These are phyloP conservation scores for Plotosus lineatus DNA, from an alignment of 2,113 vertebrate genomes.

Conservation along the genomic window DNA sequence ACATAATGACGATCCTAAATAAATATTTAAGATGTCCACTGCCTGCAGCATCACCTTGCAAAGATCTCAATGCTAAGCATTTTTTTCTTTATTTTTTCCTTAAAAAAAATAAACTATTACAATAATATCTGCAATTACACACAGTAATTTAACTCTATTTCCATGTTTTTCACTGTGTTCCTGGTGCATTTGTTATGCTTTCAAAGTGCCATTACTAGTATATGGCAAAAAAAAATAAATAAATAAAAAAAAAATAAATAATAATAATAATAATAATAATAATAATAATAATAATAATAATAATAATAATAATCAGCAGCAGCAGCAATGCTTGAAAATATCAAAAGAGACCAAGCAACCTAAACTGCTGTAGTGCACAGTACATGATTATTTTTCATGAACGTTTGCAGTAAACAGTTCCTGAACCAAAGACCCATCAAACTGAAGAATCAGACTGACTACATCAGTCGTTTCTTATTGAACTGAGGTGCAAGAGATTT, in stretches of 20 bases:
- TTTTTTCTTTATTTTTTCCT: slow-evolving; percentile 37
- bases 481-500: background rate
- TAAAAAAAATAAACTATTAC: too few relatives aligned
- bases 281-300: too few relatives aligned
- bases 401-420: background rate
- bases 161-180: too few relatives aligned
- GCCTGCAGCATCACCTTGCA: slow-evolving; percentile 67
- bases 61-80: slow-evolving; percentile 50
- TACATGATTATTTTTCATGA: background rate
- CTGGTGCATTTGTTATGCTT: too few relatives aligned
- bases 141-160: too few relatives aligned
- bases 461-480: background rate
- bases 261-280: too few relatives aligned
- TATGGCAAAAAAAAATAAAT: too few relatives aligned
- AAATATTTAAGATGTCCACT: slow-evolving; percentile 75
- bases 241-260: too few relatives aligned
- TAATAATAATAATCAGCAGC: too few relatives aligned
- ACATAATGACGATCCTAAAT: slow-evolving; percentile 72
- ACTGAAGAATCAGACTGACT: background rate
- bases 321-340: background rate
- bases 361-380: background rate
- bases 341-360: background rate
- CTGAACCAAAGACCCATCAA: background rate
- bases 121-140: too few relatives aligned
- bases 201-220: too few relatives aligned